Percentiles rank a stretch among this genome's conserved stretches.
phyloP scores from a whole-genome alignment of 2,113 vertebrate species.

The Indri indri region DNA sequence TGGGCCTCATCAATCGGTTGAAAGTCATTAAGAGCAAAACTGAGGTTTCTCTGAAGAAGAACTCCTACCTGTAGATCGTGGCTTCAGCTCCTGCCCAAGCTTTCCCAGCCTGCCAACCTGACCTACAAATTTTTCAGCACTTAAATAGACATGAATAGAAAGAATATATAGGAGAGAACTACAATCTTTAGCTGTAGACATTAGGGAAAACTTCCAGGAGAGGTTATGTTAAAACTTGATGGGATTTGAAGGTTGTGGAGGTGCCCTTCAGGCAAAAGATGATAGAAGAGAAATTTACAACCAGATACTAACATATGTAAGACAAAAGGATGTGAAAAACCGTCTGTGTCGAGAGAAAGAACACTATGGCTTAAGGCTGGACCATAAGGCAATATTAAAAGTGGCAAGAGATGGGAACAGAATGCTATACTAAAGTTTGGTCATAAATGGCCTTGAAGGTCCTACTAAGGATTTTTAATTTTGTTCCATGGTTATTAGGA shows the following conservation, averaged over 20 bases:
- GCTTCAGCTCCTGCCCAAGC: not conserved
- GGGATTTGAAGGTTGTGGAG: not conserved
- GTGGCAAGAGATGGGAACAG: not conserved
- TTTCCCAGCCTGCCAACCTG: not conserved
- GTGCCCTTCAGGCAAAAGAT: not conserved
- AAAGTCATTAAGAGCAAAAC: not conserved
- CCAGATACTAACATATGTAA: not conserved
- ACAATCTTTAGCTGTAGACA: not conserved
- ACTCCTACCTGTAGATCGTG: not conserved
- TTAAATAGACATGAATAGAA: not conserved
- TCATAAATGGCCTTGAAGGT: not conserved
- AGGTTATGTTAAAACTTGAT: not conserved
- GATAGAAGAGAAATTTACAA: constrained; percentile 14
- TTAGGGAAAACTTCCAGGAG: not conserved
- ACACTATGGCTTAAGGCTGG: not conserved
- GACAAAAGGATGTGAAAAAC: not conserved
- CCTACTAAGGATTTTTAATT: not conserved
- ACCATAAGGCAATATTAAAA: not conserved
- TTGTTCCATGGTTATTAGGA: not conserved
- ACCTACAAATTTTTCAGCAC: not conserved
- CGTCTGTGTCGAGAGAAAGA: not conserved
- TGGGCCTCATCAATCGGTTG: not conserved
- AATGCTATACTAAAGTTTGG: not conserved
- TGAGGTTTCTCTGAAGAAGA: not conserved
- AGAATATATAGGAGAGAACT: not conserved